A percentile compares a stretch with the other conserved stretches of the same genome.
These are phyloP conservation scores for Dreissena polymorpha DNA, from an alignment of 1,140 invertebrate genomes.

Conservation along the genomic window DNA sequence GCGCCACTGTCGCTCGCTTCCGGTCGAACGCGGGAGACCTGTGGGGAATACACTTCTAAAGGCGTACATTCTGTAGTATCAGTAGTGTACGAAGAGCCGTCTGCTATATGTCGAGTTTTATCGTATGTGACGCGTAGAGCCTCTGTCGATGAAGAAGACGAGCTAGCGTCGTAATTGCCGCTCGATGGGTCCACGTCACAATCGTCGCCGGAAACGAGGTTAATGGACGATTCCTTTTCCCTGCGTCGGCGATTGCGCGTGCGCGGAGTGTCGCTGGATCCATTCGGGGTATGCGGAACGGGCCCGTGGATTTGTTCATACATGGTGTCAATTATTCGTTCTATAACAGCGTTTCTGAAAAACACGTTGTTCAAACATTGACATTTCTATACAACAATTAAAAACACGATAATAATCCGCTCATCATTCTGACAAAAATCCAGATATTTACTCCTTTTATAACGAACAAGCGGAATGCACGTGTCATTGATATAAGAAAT, in stretches of 20 bases:
- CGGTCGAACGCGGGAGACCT: background rate
- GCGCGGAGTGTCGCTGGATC: conserved; percentile 39
- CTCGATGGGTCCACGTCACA: background rate
- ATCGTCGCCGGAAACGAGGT: background rate
- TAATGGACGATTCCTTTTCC: background rate
- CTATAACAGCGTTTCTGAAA: conserved; percentile 32
- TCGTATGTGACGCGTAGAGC: background rate
- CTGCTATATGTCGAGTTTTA: background rate
- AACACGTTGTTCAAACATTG: background rate
- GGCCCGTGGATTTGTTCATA: conserved; percentile 54
- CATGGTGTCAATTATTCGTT: conserved; percentile 44
- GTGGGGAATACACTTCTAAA: background rate
- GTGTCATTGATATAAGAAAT: too few species aligned
- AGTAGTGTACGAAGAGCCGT: background rate
- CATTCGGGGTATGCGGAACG: conserved; percentile 39
- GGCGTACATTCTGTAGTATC: background rate
- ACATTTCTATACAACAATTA: background rate
- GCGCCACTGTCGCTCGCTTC: background rate
- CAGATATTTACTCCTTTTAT: too few species aligned
- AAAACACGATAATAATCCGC: background rate
- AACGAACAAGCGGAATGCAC: too few species aligned
- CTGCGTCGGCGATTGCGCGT: conserved; percentile 29
- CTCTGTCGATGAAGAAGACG: background rate
- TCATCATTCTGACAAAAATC: too few species aligned
- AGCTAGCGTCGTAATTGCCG: background rate